A percentile compares a stretch with the other conserved stretches of the same genome.
Evolutionary conservation across 2,797 vertebrate genomes (phyloP).

Genomic region (Prionace glauca): DNA sequence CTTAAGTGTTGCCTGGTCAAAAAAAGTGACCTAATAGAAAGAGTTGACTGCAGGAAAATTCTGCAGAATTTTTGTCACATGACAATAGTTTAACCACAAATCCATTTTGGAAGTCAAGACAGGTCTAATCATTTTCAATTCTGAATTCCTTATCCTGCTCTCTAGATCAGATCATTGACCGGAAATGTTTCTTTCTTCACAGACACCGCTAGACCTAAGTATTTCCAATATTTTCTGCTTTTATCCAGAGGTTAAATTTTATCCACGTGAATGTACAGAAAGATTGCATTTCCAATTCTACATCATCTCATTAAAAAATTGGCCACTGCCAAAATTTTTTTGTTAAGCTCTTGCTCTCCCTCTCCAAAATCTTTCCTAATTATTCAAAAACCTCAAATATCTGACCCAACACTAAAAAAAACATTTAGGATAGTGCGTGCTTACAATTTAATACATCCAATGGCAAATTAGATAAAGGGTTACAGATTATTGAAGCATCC

Average conservation of each 20-base stretch:
- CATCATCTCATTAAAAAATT: background rate
- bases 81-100: background rate
- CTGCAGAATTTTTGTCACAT: background rate
- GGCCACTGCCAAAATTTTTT: background rate
- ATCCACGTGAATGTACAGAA: background rate
- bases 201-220: background rate
- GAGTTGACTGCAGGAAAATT: background rate
- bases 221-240: background rate
- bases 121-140: background rate
- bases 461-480: background rate
- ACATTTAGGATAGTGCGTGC: background rate
- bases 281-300: background rate
- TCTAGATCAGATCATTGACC: background rate
- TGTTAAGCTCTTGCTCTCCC: background rate
- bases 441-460: background rate
- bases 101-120: background rate
- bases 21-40: background rate
- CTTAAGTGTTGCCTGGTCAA: background rate
- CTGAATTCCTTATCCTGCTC: background rate
- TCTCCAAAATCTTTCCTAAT: background rate
- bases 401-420: background rate
- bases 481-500: background rate
- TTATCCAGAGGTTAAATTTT: background rate
- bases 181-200: background rate
- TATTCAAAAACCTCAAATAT: background rate